Conservation (phyloP, 1,140 invertebrate species). For the Hyles euphorbiae region DNA sequence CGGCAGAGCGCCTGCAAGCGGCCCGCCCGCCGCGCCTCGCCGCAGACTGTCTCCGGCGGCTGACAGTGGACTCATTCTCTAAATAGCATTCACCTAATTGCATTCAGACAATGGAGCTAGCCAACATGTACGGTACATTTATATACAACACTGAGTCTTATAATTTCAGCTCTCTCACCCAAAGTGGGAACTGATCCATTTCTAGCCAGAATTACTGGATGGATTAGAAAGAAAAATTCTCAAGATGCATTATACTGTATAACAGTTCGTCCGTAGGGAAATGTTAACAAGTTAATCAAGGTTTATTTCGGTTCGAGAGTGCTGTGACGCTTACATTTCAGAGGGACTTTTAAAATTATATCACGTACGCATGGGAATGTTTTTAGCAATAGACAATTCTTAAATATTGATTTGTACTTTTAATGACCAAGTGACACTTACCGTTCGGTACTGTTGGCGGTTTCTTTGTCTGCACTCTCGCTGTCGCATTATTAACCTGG, state of each 20-base stretch:
- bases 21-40: neutral
- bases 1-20: no score
- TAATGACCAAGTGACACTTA: constrained; percentile 74
- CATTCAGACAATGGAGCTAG: constrained; percentile 70
- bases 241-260: constrained; percentile 54
- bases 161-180: constrained; percentile 80
- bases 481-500: constrained; percentile 98
- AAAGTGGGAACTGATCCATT: constrained; percentile 83
- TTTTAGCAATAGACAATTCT: no score
- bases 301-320: no score
- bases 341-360: no score
- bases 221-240: constrained; percentile 67
- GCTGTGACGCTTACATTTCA: no score
- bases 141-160: constrained; percentile 70
- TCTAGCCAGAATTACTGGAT: constrained; percentile 84
- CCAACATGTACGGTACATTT: constrained; percentile 61
- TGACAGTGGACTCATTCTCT: constrained; percentile 57
- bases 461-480: constrained; percentile 98
- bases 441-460: constrained; percentile 94
- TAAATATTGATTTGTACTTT: constrained; percentile 2
- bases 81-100: constrained; percentile 70
- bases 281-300: no score
- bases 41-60: constrained; percentile 51
- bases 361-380: no score
- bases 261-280: neutral